These are phyloP conservation scores for Chloropsis cyanopogon DNA, from an alignment of 2,113 vertebrate species.

Conservation along the genomic window DNA sequence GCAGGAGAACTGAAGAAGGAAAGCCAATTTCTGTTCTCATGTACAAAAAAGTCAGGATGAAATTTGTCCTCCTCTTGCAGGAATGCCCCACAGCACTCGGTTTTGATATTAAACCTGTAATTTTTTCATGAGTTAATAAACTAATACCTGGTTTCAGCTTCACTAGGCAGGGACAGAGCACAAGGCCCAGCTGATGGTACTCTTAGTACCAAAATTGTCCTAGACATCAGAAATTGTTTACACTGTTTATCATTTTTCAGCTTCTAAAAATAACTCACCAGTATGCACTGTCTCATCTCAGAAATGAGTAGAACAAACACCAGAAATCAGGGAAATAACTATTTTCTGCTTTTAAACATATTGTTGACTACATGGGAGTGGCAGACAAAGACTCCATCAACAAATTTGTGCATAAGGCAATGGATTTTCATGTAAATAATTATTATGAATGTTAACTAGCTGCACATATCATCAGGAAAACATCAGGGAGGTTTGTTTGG, in stretches of 20 bases:
- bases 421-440: background rate
- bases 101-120: background rate
- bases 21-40: background rate
- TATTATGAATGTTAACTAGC: background rate
- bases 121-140: background rate
- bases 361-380: background rate
- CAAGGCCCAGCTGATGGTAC: background rate
- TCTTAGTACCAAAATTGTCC: background rate
- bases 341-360: background rate
- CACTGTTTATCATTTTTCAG: background rate
- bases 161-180: background rate
- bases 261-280: background rate
- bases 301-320: background rate
- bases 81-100: background rate
- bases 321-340: background rate
- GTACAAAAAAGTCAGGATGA: background rate
- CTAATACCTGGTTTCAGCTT: background rate
- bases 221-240: background rate
- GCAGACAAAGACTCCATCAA: background rate
- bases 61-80: background rate
- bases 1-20: background rate
- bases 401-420: background rate
- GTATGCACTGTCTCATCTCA: background rate
- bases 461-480: background rate
- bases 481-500: background rate